phyloP scores from a whole-genome alignment of 37 sponge, comb jelly and placozoan species.

The Geodia barretti region DNA sequence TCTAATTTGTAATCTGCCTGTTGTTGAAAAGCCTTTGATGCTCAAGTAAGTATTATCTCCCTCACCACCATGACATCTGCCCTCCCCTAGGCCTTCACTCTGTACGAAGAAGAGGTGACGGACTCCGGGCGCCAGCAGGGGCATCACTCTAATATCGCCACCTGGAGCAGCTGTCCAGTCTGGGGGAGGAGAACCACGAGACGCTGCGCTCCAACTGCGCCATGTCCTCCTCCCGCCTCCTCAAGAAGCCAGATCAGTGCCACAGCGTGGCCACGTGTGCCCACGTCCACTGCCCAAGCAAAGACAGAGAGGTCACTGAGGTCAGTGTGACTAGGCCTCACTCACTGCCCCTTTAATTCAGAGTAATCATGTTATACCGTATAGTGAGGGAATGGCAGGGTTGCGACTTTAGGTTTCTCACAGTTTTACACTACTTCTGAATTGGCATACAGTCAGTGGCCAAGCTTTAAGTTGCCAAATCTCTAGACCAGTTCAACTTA shows the following conservation, averaged over 20 bases:
- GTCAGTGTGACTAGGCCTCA: neutral
- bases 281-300: slow-evolving; percentile 62
- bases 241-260: slow-evolving; percentile 99
- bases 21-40: too few species aligned
- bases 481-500: too few species aligned
- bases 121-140: slow-evolving; percentile 95
- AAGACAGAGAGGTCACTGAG: slow-evolving; percentile 16
- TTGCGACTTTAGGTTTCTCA: slow-evolving; percentile 92
- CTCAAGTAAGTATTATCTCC: too few species aligned
- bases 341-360: too few species aligned
- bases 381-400: slow-evolving; percentile 52
- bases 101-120: slow-evolving; percentile 95
- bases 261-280: slow-evolving; percentile 89
- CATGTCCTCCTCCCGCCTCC: slow-evolving; percentile 82
- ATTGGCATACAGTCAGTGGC: too few species aligned
- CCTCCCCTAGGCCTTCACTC: slow-evolving; percentile 78
- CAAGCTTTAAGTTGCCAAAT: too few species aligned
- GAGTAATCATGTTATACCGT: neutral
- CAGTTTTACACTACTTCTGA: too few species aligned
- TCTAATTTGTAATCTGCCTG: too few species aligned
- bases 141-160: slow-evolving; percentile 92
- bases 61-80: too few species aligned
- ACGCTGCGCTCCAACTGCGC: slow-evolving; percentile 93
- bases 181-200: slow-evolving; percentile 99
- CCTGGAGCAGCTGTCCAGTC: slow-evolving; percentile 88